Evolutionary conservation across 2,888 invertebrate species (phyloP).

Genomic region (Monochamus alternatus): DNA sequence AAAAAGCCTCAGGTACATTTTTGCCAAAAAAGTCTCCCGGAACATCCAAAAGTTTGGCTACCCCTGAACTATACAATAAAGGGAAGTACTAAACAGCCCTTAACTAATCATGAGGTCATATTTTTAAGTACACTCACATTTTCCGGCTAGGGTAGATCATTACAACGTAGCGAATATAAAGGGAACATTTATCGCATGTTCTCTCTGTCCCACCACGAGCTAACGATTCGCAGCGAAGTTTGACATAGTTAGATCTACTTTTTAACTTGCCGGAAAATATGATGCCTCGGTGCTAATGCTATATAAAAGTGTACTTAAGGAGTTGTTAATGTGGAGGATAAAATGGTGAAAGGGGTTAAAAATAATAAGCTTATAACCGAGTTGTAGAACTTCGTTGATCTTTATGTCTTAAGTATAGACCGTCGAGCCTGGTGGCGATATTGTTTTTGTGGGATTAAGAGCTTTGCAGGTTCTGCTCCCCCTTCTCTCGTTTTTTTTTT

Average conservation of each 20-base stretch:
- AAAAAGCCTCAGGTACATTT: no score
- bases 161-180: neutral
- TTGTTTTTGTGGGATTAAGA: conserved; percentile 1
- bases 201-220: neutral
- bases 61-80: neutral
- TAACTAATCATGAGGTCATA: neutral
- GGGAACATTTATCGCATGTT: neutral
- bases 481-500: no score
- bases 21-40: no score
- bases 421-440: neutral
- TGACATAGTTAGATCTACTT: conserved; percentile 35
- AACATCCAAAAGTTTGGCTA: no score
- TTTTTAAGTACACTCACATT: neutral
- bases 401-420: conserved; percentile 23
- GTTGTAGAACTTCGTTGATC: conserved; percentile 5
- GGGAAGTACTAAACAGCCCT: neutral
- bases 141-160: neutral
- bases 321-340: conserved; percentile 53
- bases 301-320: conserved; percentile 55
- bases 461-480: conserved; percentile 3
- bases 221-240: conserved; percentile 23
- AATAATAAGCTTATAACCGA: conserved; percentile 47
- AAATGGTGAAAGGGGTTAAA: conserved; percentile 52
- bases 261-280: conserved; percentile 44
- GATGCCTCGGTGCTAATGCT: conserved; percentile 49